Evolutionary conservation across 2,113 vertebrate species (phyloP).

Genomic region (Bombycilla garrulus): DNA sequence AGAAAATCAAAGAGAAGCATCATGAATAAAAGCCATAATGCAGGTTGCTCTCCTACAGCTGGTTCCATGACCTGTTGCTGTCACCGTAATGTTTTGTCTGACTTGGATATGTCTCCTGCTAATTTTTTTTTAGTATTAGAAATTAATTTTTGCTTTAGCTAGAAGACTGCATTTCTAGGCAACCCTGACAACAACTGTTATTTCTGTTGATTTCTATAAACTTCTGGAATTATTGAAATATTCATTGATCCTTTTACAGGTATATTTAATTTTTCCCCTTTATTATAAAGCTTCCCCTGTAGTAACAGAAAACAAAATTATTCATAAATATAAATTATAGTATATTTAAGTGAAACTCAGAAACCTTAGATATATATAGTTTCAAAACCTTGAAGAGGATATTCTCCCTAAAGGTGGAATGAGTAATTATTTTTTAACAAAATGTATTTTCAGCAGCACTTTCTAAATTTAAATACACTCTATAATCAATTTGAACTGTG

Average conservation of each 20-base stretch:
- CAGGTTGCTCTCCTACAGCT: not conserved
- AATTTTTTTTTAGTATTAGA: not conserved
- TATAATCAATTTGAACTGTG: not conserved
- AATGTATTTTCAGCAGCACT: not conserved
- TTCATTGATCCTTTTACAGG: not conserved
- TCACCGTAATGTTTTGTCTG: not conserved
- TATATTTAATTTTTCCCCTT: not conserved
- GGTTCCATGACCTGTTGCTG: not conserved
- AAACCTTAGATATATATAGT: not conserved
- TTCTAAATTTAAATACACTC: not conserved
- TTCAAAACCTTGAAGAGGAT: not conserved
- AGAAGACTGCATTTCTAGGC: not conserved
- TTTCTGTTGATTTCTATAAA: constrained; percentile 17
- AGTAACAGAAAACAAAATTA: not conserved
- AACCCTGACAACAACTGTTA: not conserved
- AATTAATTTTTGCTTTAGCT: not conserved
- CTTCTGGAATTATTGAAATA: not conserved
- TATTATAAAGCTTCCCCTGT: not conserved
- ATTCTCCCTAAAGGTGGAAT: not conserved
- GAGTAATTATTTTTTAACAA: not conserved
- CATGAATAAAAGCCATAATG: not conserved
- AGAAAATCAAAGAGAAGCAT: not conserved
- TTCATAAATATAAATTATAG: not conserved
- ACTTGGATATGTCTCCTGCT: not conserved
- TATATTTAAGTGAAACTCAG: not conserved